Base-by-base conservation (phyloP, 1,140 invertebrate species). In the Drosophila cardini region DNA sequence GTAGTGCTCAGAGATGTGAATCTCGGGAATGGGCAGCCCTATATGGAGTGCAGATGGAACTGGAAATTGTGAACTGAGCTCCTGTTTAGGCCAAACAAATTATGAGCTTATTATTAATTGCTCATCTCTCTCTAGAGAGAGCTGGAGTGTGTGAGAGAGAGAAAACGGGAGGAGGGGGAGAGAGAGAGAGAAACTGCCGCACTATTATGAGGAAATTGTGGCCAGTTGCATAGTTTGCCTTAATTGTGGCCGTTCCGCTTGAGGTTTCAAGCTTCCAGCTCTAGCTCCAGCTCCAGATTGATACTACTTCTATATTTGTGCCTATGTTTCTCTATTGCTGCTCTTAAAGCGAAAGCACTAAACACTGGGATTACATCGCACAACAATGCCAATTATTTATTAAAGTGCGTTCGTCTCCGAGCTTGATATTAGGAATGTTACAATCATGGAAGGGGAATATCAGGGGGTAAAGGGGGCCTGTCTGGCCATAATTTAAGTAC, bases 81-180 rank as follows among this genome's bases (percentile, higher is more conserved):
- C 80, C 76, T 65, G 67, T 86, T 86, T 79, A 75, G 84, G 77
- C 74, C 77, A 85, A 85, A 90, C 80, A 90, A 89, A 89, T 89
- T 89, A 90, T 89, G 85, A 90, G 85, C 78, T 72, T 81, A 85
- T 89, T 89, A 89, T 89, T 89, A 87, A 87, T 87, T 87, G 84
- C 73, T 53, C 67, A 71, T 45, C 43, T 87, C 62, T 62, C 46
- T 53, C 42, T 52, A 11, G 13, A 8, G 7, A 52, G 13, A 52
- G 21, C 30, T n/a, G 26, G 4, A 53, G 46, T n/a, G 21, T n/a
- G 16, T 26, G 30, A 15, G 32, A 36, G 15, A 53, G 30, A 16
- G 30, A 46, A 36, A 26, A 26, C 21, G 21, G 2, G 21, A n/a
- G n/a, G n/a, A n/a, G n/a, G 7, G 21, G 32, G 26, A 34, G 52